Conservation (phyloP, 2,797 vertebrate species). For the Xiphophorus birchmanni region DNA sequence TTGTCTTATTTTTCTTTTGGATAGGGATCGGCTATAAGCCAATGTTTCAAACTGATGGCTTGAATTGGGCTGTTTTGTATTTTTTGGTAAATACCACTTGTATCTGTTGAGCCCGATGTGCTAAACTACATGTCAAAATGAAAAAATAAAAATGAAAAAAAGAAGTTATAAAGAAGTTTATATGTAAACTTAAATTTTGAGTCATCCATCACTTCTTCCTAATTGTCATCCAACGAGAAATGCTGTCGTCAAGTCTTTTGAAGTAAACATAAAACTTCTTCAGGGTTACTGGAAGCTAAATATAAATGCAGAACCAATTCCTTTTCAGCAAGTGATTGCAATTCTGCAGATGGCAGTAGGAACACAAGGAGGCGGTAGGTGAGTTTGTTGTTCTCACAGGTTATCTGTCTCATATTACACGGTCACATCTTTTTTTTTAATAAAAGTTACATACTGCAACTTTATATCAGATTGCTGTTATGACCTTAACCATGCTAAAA, state of each 20-base stretch:
- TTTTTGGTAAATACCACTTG: too few species aligned
- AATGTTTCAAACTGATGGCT: too few species aligned
- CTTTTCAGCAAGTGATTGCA: too few species aligned
- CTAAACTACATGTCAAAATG: too few species aligned
- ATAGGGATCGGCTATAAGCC: too few species aligned
- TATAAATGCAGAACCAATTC: too few species aligned
- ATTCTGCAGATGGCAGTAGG: neutral
- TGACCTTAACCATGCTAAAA: neutral
- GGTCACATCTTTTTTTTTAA: neutral
- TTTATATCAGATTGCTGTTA: neutral
- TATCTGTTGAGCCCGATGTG: too few species aligned
- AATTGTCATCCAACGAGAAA: neutral
- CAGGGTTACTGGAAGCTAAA: too few species aligned
- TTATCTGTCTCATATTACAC: neutral
- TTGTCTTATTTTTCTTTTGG: too few species aligned
- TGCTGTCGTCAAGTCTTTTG: neutral
- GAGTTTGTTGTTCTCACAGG: neutral
- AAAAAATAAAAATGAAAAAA: too few species aligned
- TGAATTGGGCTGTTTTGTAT: too few species aligned
- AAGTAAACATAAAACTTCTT: neutral
- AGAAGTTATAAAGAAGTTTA: neutral
- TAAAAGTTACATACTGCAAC: neutral
- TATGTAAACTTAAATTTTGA: neutral
- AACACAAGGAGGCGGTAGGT: neutral
- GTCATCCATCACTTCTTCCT: neutral